phyloP scores from a whole-genome alignment of 2,113 vertebrate genomes.

The Brevimyrus niger region DNA sequence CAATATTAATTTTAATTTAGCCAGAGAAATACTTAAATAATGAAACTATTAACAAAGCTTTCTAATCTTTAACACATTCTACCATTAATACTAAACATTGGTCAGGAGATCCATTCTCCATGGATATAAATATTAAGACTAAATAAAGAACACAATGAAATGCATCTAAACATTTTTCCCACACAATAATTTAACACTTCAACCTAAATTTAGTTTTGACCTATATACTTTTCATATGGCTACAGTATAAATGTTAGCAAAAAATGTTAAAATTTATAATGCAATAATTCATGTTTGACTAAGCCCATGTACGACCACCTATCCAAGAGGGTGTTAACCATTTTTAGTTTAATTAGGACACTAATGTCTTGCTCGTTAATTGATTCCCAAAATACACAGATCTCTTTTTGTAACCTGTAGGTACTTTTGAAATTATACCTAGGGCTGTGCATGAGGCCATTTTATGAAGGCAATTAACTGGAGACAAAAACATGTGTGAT shows the following conservation, averaged over 20 bases:
- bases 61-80: conserved; percentile 1
- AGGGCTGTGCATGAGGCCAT: conserved; percentile 17
- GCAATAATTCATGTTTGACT: conserved; percentile 28
- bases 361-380: conserved; percentile 30
- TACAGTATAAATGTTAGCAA: conserved; percentile 30
- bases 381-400: conserved; percentile 13
- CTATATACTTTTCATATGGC: conserved; percentile 29
- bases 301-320: conserved; percentile 36
- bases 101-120: conserved; percentile 9
- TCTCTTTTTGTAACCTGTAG: background rate
- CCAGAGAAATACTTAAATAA: conserved; percentile 6
- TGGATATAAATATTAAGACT: conserved; percentile 27
- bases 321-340: conserved; percentile 5
- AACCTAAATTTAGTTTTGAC: conserved; percentile 8
- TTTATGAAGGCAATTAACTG: conserved; percentile 29
- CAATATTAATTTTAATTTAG: background rate
- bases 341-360: conserved; percentile 25
- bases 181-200: conserved; percentile 27
- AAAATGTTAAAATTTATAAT: conserved; percentile 18
- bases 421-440: conserved; percentile 31
- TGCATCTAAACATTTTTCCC: conserved; percentile 22
- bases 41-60: background rate
- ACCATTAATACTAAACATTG: background rate
- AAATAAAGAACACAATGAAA: conserved; percentile 17
- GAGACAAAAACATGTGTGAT: conserved; percentile 32